Evolutionary conservation across 2,113 vertebrate species (phyloP).

Genomic region (Brienomyrus brachyistius): DNA sequence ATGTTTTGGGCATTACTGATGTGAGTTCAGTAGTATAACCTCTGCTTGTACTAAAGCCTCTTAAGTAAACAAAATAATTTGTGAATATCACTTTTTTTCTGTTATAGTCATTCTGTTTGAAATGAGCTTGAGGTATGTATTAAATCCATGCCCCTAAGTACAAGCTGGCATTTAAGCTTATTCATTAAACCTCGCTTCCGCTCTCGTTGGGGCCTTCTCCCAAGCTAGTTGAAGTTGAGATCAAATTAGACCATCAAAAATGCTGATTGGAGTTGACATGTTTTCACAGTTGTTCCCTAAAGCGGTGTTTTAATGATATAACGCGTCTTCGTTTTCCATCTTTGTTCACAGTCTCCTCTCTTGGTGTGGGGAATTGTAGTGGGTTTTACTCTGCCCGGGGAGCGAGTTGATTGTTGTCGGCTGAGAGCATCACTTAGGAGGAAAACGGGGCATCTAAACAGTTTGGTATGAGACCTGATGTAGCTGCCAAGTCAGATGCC

Average conservation of each 20-base stretch:
- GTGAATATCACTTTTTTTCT: not conserved
- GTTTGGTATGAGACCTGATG: not conserved
- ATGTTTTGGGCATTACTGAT: not conserved
- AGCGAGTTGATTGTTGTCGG: not conserved
- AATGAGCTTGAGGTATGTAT: not conserved
- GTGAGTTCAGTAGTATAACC: not conserved
- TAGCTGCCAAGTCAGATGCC: not conserved
- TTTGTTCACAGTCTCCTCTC: not conserved
- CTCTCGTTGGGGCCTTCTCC: not conserved
- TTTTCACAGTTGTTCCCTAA: not conserved
- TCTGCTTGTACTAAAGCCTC: not conserved
- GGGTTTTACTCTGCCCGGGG: not conserved
- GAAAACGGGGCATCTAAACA: not conserved
- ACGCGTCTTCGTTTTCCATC: not conserved
- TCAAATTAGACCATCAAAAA: not conserved
- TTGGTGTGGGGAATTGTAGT: not conserved
- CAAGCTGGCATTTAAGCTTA: not conserved
- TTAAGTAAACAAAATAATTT: not conserved
- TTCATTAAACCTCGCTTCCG: not conserved
- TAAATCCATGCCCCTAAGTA: not conserved
- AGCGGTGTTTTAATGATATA: not conserved
- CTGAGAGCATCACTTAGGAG: not conserved
- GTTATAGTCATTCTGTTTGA: not conserved
- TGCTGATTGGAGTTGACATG: not conserved
- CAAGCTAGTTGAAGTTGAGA: not conserved